A percentile compares a stretch with the other conserved stretches of the same genome.
Evolutionary conservation across 2,888 invertebrate genomes (phyloP).

Genomic region (Cryptocheilus praepositus): DNA sequence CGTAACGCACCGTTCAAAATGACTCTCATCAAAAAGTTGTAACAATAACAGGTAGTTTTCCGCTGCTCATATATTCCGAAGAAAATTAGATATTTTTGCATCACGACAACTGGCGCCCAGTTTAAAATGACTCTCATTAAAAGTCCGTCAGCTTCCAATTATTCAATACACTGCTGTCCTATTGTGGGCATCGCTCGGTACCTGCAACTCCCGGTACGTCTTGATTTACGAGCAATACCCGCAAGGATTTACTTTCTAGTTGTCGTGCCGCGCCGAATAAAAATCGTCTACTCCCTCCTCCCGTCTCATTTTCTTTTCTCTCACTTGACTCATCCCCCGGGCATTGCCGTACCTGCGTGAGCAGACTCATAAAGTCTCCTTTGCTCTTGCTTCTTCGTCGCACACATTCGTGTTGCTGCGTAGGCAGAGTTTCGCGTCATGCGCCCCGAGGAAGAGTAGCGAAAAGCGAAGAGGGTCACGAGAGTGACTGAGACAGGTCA

Average conservation of each 20-base stretch:
- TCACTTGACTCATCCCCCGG: conserved; percentile 10
- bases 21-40: too few species aligned
- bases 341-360: conserved; percentile 18
- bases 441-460: too few species aligned
- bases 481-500: conserved; percentile 31
- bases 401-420: conserved; percentile 15
- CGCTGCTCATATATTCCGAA: too few species aligned
- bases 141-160: too few species aligned
- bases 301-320: neutral
- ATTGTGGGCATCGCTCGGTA: neutral
- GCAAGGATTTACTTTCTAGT: conserved; percentile 7
- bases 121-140: too few species aligned
- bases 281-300: conserved; percentile 1
- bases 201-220: neutral
- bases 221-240: conserved; percentile 9
- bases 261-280: conserved; percentile 7
- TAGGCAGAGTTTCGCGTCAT: neutral
- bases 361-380: conserved; percentile 11
- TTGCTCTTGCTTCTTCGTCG: neutral
- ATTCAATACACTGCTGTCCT: too few species aligned
- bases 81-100: too few species aligned
- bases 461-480: too few species aligned
- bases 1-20: too few species aligned
- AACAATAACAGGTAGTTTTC: too few species aligned
- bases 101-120: too few species aligned